phyloP scores from a whole-genome alignment of 1,140 invertebrate species.

The Microplitis demolitor region DNA sequence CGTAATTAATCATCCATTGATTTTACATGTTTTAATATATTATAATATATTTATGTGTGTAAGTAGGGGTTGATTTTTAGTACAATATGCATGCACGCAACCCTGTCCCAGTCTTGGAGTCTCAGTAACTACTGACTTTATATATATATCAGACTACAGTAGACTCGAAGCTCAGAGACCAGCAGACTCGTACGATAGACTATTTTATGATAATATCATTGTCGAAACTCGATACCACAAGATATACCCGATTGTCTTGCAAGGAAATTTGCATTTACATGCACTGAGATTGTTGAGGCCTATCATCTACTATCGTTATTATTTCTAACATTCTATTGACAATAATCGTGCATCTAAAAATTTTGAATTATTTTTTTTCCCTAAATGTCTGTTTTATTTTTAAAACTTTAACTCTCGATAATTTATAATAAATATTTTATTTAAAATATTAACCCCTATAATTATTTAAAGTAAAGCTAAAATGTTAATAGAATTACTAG shows the following conservation, averaged over 20 bases:
- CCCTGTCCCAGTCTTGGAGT: neutral
- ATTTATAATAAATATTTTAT: no score
- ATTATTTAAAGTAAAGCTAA: no score
- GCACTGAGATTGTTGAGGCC: conserved; percentile 30
- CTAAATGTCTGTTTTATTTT: neutral
- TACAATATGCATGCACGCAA: neutral
- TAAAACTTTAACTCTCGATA: neutral
- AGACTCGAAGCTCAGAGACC: neutral
- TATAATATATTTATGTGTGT: neutral
- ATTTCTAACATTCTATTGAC: conserved; percentile 3
- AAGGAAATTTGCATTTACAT: conserved; percentile 36
- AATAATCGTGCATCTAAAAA: neutral
- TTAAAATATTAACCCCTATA: no score
- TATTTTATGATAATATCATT: conserved; percentile 34
- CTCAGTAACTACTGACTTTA: neutral
- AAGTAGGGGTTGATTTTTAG: no score
- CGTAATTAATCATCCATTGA: conserved; percentile 7
- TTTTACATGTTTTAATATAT: neutral
- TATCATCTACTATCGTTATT: conserved; percentile 17
- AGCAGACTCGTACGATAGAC: conserved; percentile 23
- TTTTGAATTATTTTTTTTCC: neutral
- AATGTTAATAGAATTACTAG: neutral
- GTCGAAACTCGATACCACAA: conserved; percentile 21
- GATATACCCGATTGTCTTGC: conserved; percentile 28
- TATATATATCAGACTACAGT: neutral